A percentile compares a stretch with the other conserved stretches of the same genome.
phyloP scores from a whole-genome alignment of 2,888 invertebrate genomes.

The Rosalia funebris region DNA sequence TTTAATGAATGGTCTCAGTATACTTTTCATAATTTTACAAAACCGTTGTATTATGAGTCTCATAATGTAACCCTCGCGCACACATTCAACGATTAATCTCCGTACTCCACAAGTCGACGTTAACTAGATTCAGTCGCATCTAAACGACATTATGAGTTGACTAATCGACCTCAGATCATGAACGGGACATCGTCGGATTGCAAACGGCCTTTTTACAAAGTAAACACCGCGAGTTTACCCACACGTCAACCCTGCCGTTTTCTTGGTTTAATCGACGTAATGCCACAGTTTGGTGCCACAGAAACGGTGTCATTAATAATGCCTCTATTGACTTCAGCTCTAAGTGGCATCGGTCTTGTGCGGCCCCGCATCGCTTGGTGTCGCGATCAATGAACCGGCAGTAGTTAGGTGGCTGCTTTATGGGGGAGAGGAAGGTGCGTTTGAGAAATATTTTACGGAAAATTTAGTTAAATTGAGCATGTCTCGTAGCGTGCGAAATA shows the following conservation, averaged over 20 bases:
- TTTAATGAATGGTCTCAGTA: no score
- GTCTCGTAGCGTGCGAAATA: no score
- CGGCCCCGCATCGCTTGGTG: constrained; percentile 19
- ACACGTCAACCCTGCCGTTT: constrained; percentile 3
- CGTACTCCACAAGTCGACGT: no score
- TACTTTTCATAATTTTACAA: no score
- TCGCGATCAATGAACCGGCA: constrained; percentile 30
- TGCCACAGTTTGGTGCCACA: background rate
- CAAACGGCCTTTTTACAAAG: background rate
- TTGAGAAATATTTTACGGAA: no score
- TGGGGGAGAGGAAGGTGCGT: constrained; percentile 10
- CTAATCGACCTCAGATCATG: background rate
- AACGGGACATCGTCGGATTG: background rate
- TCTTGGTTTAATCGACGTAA: constrained; percentile 7
- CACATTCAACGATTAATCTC: no score
- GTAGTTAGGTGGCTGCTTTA: constrained; percentile 24
- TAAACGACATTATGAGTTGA: no score
- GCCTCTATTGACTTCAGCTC: constrained; percentile 53
- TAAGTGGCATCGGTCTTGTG: constrained; percentile 20
- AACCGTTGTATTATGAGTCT: no score
- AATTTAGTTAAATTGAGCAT: no score
- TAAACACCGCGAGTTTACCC: constrained; percentile 3
- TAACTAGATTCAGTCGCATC: no score
- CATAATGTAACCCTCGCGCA: no score
- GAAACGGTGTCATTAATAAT: constrained; percentile 53